Evolutionary conservation across 1,140 invertebrate species (phyloP), one percentile per base, ranked within the genome.

Genomic region (Scaptomyza montana): DNA sequence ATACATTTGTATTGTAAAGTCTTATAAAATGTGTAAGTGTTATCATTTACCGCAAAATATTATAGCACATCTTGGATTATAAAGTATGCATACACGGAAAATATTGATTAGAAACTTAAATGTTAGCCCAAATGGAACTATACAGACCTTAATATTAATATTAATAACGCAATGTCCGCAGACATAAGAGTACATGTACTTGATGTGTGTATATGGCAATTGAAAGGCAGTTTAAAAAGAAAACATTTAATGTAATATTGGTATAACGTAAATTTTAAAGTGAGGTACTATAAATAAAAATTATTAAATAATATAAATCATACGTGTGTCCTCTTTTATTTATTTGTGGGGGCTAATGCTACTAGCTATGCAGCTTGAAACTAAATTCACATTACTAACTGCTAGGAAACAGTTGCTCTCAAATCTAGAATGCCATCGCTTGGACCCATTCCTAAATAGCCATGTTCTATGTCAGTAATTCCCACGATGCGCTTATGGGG

Each of bases 211-310:
- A 74, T 64, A 74, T 64, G 67, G 67, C 60, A 74, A 70, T 74
- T 74, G 66, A 67, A 70, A 70, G 72, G 72, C 51, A 84, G 78
- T 57, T 60, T 50, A 68, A 74, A 82, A 30, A 82, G 64, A 74
- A 77, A 78, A 85, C 82, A 86, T 86, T 87, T 87, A 86, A 86
- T 86, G 82, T 86, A 86, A 86, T 87, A 86, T 86, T 86, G 82
- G 78, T 86, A 87, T 78, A 86, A 86, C 82, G 76, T 86, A 86
- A 86, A 87, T 86, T 86, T 86, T 87, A 86, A 86, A 86, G 82
- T 86, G 82, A 86, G 82, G 82, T 87, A 86, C 82, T 86, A 87
- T 86, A 87, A 87, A 86, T 87, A 86, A 86, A 86, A 85, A 86
- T 81, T 78, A 86, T 87, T 87, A 78, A 86, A 86, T 86, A 86